phyloP scores from a whole-genome alignment of 1,140 invertebrate species.

The Leptinotarsa texana region DNA sequence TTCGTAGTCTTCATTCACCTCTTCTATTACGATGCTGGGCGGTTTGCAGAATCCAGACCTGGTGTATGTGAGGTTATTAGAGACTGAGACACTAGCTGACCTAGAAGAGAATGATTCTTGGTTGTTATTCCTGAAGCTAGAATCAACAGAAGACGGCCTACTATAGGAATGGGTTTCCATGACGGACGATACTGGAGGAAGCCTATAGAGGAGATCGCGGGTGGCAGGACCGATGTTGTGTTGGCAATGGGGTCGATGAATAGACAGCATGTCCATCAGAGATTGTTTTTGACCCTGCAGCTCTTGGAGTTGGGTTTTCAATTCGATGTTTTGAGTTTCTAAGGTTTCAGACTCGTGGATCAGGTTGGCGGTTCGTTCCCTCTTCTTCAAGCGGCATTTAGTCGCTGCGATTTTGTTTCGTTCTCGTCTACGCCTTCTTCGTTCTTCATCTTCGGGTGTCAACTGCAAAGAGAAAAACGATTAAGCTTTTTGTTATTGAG shows the following conservation, averaged over 20 bases:
- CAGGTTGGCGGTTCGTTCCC: conserved; percentile 83
- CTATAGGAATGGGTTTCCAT: conserved; percentile 53
- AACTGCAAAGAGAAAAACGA: conserved; percentile 62
- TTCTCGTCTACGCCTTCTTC: conserved; percentile 79
- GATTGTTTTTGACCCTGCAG: conserved; percentile 73
- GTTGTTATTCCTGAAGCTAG: conserved; percentile 39
- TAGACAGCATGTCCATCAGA: conserved; percentile 74
- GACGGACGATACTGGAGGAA: conserved; percentile 49
- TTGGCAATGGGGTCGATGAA: conserved; percentile 70
- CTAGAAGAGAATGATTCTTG: conserved; percentile 35
- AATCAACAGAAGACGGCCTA: conserved; percentile 40
- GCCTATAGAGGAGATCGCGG: conserved; percentile 43
- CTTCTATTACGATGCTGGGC: conserved; percentile 51
- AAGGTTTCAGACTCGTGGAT: conserved; percentile 84
- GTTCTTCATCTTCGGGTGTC: conserved; percentile 89
- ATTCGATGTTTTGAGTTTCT: conserved; percentile 83
- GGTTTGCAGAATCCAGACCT: conserved; percentile 42
- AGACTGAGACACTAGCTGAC: conserved; percentile 35
- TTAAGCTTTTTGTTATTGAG: too few relatives aligned
- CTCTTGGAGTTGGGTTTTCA: conserved; percentile 78
- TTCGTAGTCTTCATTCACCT: conserved; percentile 45
- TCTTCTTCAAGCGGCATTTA: conserved; percentile 92
- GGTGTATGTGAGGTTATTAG: conserved; percentile 39
- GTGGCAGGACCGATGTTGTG: conserved; percentile 59
- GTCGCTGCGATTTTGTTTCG: conserved; percentile 95